These are phyloP conservation scores for Vulpes ferrilata DNA, from an alignment of 2,113 vertebrate species.

Conservation along the genomic window DNA sequence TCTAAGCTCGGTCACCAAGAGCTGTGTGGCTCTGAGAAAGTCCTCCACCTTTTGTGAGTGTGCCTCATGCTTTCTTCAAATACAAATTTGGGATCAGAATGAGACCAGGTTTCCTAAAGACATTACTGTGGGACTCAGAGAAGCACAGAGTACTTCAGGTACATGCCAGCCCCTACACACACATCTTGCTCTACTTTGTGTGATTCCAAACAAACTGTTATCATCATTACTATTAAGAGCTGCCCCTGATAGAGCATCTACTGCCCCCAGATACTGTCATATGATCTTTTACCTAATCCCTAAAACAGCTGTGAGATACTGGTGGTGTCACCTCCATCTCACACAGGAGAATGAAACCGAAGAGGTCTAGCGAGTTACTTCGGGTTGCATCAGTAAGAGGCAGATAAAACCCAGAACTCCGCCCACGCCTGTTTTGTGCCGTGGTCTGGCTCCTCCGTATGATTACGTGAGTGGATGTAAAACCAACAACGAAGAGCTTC, in stretches of 20 bases:
- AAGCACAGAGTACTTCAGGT: background rate
- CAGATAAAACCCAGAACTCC: background rate
- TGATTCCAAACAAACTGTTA: background rate
- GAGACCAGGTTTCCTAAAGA: background rate
- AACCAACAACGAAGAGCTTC: background rate
- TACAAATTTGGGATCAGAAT: background rate
- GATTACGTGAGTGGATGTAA: background rate
- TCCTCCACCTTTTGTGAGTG: background rate
- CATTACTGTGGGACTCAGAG: background rate
- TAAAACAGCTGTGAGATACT: background rate
- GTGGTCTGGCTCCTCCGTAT: background rate
- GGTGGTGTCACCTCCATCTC: background rate
- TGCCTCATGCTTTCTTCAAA: background rate
- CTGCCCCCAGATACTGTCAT: background rate
- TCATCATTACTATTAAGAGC: background rate
- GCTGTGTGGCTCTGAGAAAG: background rate
- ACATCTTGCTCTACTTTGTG: background rate
- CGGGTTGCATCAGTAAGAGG: background rate
- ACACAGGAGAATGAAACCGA: background rate
- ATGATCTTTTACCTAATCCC: background rate
- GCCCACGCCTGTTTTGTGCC: background rate
- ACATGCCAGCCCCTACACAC: background rate
- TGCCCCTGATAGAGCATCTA: background rate
- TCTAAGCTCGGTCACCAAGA: background rate
- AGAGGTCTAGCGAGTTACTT: rapidly evolving